phyloP scores from a whole-genome alignment of 2,113 vertebrate genomes.

The Anseranas semipalmata region DNA sequence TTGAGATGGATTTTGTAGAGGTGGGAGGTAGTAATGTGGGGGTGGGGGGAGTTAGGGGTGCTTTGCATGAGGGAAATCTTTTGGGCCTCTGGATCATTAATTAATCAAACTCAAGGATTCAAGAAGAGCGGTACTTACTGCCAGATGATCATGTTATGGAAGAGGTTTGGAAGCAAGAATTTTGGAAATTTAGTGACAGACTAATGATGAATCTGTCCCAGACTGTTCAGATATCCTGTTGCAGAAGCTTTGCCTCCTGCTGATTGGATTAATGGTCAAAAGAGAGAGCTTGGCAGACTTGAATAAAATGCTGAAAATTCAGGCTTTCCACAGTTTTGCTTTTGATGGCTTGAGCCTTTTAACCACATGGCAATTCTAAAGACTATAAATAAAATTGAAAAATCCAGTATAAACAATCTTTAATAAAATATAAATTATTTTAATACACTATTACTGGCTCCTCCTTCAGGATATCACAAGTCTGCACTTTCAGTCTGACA shows the following conservation, averaged over 20 bases:
- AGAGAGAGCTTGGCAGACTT: constrained; percentile 12
- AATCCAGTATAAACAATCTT: background rate
- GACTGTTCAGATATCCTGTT: background rate
- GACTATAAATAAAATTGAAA: background rate
- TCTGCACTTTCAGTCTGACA: background rate
- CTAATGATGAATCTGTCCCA: background rate
- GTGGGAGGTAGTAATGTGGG: background rate
- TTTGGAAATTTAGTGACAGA: background rate
- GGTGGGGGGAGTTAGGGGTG: background rate
- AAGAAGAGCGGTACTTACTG: background rate
- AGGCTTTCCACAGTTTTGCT: background rate
- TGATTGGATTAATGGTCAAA: background rate
- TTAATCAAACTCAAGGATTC: background rate
- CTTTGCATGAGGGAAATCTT: background rate
- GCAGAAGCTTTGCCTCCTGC: background rate
- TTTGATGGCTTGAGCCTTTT: constrained; percentile 28
- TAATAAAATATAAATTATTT: constrained; percentile 3
- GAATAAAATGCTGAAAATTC: background rate
- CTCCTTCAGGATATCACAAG: constrained; percentile 47
- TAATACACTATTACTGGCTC: constrained; percentile 1
- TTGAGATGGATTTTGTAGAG: background rate
- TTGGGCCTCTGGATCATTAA: background rate
- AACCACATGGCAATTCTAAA: background rate
- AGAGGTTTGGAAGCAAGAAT: background rate
- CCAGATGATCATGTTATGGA: background rate